phyloP scores from a whole-genome alignment of 2,113 vertebrate species.

The Guaruba guarouba region DNA sequence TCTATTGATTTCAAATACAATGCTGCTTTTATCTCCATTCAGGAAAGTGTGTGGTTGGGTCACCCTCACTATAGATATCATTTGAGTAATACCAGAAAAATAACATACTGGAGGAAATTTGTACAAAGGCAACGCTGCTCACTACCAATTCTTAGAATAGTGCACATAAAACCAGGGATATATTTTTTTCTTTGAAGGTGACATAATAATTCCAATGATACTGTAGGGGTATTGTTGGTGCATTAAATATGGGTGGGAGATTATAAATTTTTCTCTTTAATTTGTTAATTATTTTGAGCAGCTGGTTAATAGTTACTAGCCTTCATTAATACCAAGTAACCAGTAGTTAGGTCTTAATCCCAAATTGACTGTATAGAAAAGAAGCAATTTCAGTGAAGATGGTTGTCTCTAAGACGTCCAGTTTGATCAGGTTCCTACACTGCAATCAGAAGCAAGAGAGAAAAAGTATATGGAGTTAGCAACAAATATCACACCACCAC shows the following conservation, averaged over 20 bases:
- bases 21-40: slow-evolving; percentile 26
- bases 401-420: not conserved
- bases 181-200: not conserved
- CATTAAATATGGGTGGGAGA: not conserved
- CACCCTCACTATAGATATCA: not conserved
- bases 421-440: not conserved
- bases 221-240: not conserved
- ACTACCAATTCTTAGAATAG: not conserved
- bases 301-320: not conserved
- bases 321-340: not conserved
- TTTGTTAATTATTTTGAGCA: not conserved
- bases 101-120: not conserved
- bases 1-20: slow-evolving; percentile 41
- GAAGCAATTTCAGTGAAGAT: not conserved
- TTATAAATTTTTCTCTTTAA: not conserved
- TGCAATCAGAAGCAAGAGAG: not conserved
- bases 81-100: not conserved
- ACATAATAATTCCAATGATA: not conserved
- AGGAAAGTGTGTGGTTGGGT: not conserved
- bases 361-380: not conserved
- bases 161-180: not conserved
- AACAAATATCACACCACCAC: not conserved
- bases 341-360: not conserved
- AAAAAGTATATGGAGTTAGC: not conserved
- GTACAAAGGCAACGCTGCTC: not conserved